Conservation (phyloP, 2,113 vertebrate genomes). For the Eleginops maclovinus region DNA sequence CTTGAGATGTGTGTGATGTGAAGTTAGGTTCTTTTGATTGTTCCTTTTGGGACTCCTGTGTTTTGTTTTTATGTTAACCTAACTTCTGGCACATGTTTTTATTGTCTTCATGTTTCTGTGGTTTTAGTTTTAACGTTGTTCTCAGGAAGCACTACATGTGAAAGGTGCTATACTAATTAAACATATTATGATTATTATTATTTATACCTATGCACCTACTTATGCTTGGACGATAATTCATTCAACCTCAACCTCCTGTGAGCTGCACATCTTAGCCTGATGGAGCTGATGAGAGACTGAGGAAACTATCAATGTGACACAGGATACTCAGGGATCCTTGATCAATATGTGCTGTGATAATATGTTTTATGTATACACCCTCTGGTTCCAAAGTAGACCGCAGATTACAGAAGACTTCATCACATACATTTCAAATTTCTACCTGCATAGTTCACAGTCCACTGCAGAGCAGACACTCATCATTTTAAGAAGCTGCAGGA, state of each 20-base stretch:
- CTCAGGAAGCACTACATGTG: no score
- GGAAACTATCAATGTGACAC: background rate
- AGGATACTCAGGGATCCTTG: background rate
- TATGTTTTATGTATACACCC: background rate
- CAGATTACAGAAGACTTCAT: slow-evolving; percentile 19
- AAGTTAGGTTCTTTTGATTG: no score
- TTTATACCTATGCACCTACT: no score
- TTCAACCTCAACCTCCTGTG: background rate
- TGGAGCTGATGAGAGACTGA: background rate
- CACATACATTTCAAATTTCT: slow-evolving; percentile 11
- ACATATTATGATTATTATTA: no score
- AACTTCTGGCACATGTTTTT: background rate
- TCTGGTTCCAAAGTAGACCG: background rate
- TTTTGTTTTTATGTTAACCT: no score
- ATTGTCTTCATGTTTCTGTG: background rate
- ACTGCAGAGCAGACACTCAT: background rate
- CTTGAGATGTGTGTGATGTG: no score
- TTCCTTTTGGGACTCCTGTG: no score
- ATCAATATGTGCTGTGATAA: slow-evolving; percentile 6
- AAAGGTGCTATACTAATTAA: no score
- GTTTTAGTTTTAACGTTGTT: no score
- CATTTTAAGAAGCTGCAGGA: background rate
- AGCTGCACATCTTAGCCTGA: background rate
- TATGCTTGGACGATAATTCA: background rate
- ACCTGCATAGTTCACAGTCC: background rate